Evolutionary conservation across 35 echinoderm and acorn worm genomes (phyloP), one percentile per base, ranked within the genome.

Genomic region (Patiria miniata): DNA sequence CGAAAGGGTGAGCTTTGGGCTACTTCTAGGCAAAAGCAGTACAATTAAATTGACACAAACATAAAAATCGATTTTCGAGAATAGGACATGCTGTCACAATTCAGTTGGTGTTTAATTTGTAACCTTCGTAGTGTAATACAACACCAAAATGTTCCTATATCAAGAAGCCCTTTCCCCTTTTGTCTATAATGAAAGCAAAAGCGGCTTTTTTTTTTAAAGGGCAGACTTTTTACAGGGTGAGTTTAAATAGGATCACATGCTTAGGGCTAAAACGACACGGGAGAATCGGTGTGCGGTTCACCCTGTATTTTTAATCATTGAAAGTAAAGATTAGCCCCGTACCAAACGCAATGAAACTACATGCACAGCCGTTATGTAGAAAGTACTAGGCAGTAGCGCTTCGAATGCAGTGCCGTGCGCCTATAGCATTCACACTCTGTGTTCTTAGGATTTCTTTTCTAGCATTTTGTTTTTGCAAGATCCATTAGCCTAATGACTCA

Each of bases 401-500:
- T 73, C 30, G 9, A 34, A 73, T 26, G 65, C 26, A 73, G 26
- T 73, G 65, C 26, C 65, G 34, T 73, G 65, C 26, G 65, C 65
- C 65, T 34, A 73, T 73, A 73, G 65, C 65, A 73, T 73, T 73
- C 26, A 32, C 65, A 73, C 65, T 73, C 29, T 73, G 65, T 73
- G 23, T 73, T 73, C 65, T 26, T 73, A 14, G 14, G 65, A 73
- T 26, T 60, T 73, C 34, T 73, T 73, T 73, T 73, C 65, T 73
- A 5, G 34, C 19, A 73, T 73, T 73, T 73, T 73, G 65, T 73
- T 73, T 73, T 73, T 73, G 65, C 65, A 73, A 30, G 65, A 73
- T 73, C 65, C 65, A 73, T 73, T 73, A 73, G 65, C 65, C 26
- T 73, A 73, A 73, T 73, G 65, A 73, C 65, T 32, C 65, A 22